Base-by-base conservation (phyloP, 1,140 invertebrate species). In the Ridgeia piscesae region DNA sequence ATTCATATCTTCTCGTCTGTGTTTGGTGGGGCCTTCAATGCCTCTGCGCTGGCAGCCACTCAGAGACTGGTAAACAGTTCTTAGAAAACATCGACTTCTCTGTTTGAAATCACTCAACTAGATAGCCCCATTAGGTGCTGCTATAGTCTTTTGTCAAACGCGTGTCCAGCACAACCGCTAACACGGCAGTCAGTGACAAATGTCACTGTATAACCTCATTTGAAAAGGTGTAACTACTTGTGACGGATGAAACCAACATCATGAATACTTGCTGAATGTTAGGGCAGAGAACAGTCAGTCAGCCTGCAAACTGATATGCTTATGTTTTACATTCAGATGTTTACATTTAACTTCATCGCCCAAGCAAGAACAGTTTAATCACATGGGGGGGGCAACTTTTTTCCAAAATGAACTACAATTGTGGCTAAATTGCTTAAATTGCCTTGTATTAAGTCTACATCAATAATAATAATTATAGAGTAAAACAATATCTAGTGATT, bases 101-200 rank as follows among this genome's bases (percentile, higher is more conserved):
- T 77, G 58, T 77, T 77, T 77, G 58, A 77, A 77, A 77, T 77
- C 58, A 77, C 58, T 77, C 58, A 77, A 77, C 58, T 77, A 77
- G 58, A 77, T 77, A 77, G 58, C 58, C 58, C 58, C 58, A 77
- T 77, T 77, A 77, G 58, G 58, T 77, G 58, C 4, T 9, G 58
- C 58, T 77, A 77, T 21, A 77, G 58, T 77, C 58, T 77, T 77
- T 77, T 77, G 17, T 77, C 58, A 77, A 77, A 21, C 14, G 4
- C 4, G 27, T 77, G 58, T 31, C 14, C 58, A 27, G 58, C 58
- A 21, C 14, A 31, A 27, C 27, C 11, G 58, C 27, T 17, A 27
- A 77, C 58, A 77, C 58, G 11, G 27, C 17, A 11, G 4, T 42
- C 58, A 27, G 58, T 77, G 27, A 77, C 11, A 77, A 77, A 4